phyloP scores from a whole-genome alignment of 2,888 invertebrate species.

The Quadroppia sp. region DNA sequence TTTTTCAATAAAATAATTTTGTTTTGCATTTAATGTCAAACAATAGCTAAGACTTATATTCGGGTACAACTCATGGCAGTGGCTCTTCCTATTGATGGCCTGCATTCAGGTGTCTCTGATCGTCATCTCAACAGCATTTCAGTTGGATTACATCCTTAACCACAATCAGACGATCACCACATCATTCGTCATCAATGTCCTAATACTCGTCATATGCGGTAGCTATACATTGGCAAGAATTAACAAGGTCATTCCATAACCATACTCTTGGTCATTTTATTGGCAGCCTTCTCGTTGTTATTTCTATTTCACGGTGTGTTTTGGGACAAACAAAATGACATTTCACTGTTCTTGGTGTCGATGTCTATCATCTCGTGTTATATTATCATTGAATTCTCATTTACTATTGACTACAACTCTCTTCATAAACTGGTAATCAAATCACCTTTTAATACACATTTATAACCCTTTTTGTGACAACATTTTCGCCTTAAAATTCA shows the following conservation, averaged over 20 bases:
- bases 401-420: constrained; percentile 39
- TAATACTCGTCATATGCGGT: constrained; percentile 38
- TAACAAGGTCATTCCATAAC: background rate
- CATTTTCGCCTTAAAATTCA: too few relatives aligned
- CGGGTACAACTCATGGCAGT: constrained; percentile 41
- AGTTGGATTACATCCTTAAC: constrained; percentile 33
- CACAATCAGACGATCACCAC: constrained; percentile 23
- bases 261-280: background rate
- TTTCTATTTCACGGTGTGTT: constrained; percentile 39
- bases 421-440: constrained; percentile 33
- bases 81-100: constrained; percentile 39
- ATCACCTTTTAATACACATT: background rate
- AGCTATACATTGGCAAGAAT: too few relatives aligned
- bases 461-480: too few relatives aligned
- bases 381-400: constrained; percentile 38
- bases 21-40: background rate
- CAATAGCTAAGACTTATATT: constrained; percentile 6
- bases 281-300: constrained; percentile 32
- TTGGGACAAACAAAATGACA: constrained; percentile 42
- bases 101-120: constrained; percentile 22
- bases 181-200: constrained; percentile 38
- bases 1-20: background rate
- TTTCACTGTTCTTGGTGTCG: constrained; percentile 40
- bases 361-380: constrained; percentile 40
- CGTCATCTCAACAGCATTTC: constrained; percentile 8